Conservation (phyloP, 2,113 vertebrate species). For the Drymodes brunneopygia region DNA sequence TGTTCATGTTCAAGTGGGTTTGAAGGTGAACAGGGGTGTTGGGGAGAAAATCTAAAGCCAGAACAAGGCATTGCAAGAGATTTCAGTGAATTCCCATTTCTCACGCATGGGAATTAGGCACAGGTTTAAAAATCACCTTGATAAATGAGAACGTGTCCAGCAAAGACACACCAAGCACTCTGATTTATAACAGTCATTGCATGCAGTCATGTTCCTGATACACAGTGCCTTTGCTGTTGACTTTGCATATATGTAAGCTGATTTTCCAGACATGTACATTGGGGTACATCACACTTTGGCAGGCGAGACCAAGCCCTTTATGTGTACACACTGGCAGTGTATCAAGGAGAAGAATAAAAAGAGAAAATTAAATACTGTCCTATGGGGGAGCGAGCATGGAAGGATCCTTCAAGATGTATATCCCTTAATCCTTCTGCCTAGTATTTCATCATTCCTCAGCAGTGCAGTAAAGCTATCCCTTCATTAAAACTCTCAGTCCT, state of each 20-base stretch:
- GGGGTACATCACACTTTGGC: background rate
- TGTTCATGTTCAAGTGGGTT: background rate
- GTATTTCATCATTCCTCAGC: constrained; percentile 27
- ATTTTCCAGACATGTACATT: background rate
- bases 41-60: constrained; percentile 10
- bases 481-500: constrained; percentile 60
- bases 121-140: constrained; percentile 35
- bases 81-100: constrained; percentile 22
- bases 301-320: background rate
- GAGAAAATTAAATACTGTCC: constrained; percentile 13
- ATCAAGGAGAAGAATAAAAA: constrained; percentile 40
- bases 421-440: constrained; percentile 31
- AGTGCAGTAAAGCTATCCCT: constrained; percentile 20
- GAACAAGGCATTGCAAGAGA: background rate
- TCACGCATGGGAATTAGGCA: background rate
- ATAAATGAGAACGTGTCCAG: constrained; percentile 15
- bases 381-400: background rate
- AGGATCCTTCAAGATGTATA: background rate
- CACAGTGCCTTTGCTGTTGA: background rate
- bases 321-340: background rate
- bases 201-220: background rate
- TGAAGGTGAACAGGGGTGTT: constrained; percentile 36
- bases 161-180: constrained; percentile 2
- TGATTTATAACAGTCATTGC: constrained; percentile 41
- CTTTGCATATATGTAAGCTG: constrained; percentile 23